Conservation (phyloP, 2,797 vertebrate genomes). For the Oreochromis grahami region DNA sequence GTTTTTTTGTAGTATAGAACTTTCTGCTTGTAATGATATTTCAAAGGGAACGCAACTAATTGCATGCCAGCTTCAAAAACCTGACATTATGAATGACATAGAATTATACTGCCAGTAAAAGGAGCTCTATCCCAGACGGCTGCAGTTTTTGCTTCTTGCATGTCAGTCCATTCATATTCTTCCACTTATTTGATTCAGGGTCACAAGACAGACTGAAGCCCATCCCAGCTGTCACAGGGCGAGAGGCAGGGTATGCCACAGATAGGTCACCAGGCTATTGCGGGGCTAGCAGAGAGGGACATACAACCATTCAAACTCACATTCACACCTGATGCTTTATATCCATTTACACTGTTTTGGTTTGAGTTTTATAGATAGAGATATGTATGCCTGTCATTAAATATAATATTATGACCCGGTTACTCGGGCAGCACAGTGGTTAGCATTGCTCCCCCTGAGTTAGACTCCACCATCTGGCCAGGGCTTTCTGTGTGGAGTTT, state of each 20-base stretch:
- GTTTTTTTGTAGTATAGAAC: neutral
- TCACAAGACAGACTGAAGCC: neutral
- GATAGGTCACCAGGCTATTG: neutral
- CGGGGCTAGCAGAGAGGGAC: neutral
- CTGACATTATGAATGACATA: neutral
- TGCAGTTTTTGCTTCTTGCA: neutral
- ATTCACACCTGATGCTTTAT: neutral
- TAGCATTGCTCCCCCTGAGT: neutral
- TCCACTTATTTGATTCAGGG: neutral
- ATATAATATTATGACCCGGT: neutral
- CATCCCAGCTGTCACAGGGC: neutral
- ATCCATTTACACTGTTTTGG: neutral
- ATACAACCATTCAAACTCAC: neutral
- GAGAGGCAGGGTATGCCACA: neutral
- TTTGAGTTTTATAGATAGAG: neutral
- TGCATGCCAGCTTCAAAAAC: neutral
- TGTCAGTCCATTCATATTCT: neutral
- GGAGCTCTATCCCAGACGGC: neutral
- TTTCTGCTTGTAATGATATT: neutral
- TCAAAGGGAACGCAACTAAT: neutral
- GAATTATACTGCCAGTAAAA: neutral
- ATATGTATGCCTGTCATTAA: neutral
- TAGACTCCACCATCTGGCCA: neutral
- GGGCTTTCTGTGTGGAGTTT: neutral
- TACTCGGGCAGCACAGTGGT: neutral